phyloP scores from a whole-genome alignment of 2,888 invertebrate species.

The Chaetogeoica ovagalla region DNA sequence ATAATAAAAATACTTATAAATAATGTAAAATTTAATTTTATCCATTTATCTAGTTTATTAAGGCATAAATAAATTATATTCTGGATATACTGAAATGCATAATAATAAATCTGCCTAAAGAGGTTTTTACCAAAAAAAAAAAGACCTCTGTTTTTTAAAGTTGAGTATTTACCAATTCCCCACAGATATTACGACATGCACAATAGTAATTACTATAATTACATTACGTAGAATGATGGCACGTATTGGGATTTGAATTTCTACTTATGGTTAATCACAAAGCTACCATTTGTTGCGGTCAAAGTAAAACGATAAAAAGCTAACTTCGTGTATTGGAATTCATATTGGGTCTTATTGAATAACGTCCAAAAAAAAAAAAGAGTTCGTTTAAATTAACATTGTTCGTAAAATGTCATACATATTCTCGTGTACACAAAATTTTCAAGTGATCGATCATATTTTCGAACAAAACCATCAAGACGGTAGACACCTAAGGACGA shows the following conservation, averaged over 20 bases:
- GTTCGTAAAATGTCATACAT: neutral
- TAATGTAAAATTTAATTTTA: no score
- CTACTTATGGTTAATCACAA: neutral
- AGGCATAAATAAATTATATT: no score
- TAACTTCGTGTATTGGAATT: neutral
- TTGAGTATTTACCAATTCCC: neutral
- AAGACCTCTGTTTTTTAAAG: neutral
- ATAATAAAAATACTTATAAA: no score
- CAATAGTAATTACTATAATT: neutral
- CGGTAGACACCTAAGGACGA: neutral
- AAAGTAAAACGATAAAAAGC: neutral
- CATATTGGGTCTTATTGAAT: neutral
- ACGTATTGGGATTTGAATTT: neutral
- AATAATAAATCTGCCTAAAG: neutral
- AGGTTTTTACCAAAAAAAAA: neutral
- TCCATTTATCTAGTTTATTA: no score
- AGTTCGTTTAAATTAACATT: neutral
- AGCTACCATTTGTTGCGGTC: neutral
- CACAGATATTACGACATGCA: neutral
- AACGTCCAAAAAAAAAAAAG: neutral
- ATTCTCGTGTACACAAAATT: neutral
- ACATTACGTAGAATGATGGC: neutral
- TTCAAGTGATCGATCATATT: constrained; percentile 17
- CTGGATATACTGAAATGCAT: neutral
- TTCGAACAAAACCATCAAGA: neutral